Evolutionary conservation across 2,113 vertebrate genomes (phyloP).

Genomic region (Lasiurus cinereus): DNA sequence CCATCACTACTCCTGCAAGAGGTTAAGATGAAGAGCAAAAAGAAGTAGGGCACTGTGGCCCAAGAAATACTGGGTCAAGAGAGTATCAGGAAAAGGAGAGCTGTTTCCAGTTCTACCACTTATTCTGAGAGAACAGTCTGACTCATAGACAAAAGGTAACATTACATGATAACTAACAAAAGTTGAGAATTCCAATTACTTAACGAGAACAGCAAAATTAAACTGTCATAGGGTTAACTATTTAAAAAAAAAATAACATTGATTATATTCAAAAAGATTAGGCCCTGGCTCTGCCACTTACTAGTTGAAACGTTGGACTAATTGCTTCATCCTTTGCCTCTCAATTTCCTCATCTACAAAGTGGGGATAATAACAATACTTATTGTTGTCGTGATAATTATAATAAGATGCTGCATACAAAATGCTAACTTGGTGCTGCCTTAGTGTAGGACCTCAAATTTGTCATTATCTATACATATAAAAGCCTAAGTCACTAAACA

Average conservation of each 20-base stretch:
- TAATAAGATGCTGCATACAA: neutral
- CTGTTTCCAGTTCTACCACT: neutral
- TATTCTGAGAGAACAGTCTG: slow-evolving; percentile 4
- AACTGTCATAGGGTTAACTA: neutral
- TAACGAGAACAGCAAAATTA: slow-evolving; percentile 45
- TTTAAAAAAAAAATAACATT: neutral
- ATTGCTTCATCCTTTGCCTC: neutral
- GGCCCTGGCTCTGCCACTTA: neutral
- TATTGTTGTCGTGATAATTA: neutral
- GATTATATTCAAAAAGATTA: neutral
- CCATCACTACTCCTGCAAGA: neutral
- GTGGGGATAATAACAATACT: neutral
- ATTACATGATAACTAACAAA: neutral
- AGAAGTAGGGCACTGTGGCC: neutral
- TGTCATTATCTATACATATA: too few species aligned
- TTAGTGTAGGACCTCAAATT: too few species aligned
- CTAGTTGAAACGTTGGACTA: neutral
- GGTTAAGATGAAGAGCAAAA: neutral
- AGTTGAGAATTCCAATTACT: neutral
- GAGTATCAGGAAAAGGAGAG: neutral
- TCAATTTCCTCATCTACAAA: slow-evolving; percentile 8
- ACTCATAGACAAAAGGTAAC: neutral
- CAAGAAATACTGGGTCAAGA: neutral
- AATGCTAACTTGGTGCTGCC: too few species aligned
- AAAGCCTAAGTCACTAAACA: too few species aligned